Evolutionary conservation across 2,888 invertebrate genomes (phyloP), one percentile per base, ranked within the genome.

Genomic region (Andrena marginata): DNA sequence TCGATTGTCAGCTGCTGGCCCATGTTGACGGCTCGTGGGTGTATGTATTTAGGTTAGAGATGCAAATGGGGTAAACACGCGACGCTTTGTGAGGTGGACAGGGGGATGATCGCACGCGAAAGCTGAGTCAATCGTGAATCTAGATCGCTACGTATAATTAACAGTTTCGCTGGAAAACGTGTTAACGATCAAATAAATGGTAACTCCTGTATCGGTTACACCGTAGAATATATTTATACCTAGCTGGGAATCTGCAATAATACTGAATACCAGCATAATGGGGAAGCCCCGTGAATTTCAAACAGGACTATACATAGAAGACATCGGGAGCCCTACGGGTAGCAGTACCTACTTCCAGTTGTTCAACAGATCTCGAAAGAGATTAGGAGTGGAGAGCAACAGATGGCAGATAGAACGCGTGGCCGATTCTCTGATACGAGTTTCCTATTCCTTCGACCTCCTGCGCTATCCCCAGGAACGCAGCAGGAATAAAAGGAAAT

Each of bases 341-440:
- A 54, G 68, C 73, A 64, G 64, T 76, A 79, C n/a, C n/a, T n/a
- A n/a, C 68, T 71, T 77, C 62, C 63, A 64, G 68, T 70, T 80
- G 64, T 69, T 51, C 67, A 16, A 65, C 60, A 49, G 82, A 84
- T 77, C 84, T 56, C 29, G 56, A 80, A 75, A 75, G 67, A 85
- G 84, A 87, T 89, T 84, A 82, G 70, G 65, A 75, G 74, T 76
- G 77, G 80, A 80, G 68, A 73, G 86, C 90, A 91, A 91, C 92
- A 92, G 92, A 91, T 92, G 92, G 91, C 67, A 89, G 85, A 87
- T 85, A 82, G 88, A 67, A 86, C 89, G 89, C 88, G 89, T 90
- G 88, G 87, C 88, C 75, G 89, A 89, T 88, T 70, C 71, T 78
- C 60, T 69, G 69, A 84, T 73, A 75, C 49, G 31, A 77, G 49